These are phyloP conservation scores for Fratercula arctica DNA, from an alignment of 2,797 vertebrate genomes.

Conservation along the genomic window DNA sequence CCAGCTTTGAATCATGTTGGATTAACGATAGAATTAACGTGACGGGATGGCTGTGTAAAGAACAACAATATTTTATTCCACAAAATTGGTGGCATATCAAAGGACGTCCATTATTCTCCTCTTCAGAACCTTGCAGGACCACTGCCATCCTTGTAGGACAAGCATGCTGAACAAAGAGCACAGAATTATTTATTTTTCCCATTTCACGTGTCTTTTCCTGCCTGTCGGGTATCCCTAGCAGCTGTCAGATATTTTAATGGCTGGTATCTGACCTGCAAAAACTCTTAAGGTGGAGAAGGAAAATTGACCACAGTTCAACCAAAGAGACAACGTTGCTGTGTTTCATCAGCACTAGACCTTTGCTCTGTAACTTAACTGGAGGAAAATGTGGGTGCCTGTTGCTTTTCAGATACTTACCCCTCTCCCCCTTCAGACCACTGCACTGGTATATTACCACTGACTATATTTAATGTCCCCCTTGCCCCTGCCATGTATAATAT, in stretches of 20 bases:
- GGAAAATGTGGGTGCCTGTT: not conserved
- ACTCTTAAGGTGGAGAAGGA: not conserved
- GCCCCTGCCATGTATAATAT: not conserved
- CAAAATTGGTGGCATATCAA: not conserved
- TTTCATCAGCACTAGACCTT: not conserved
- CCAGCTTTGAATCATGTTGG: not conserved
- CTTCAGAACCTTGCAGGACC: not conserved
- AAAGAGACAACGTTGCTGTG: not conserved
- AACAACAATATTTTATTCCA: not conserved
- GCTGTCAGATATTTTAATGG: not conserved
- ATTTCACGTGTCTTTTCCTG: not conserved
- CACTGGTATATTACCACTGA: not conserved
- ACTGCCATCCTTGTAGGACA: not conserved
- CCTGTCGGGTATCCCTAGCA: not conserved
- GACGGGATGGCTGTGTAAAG: not conserved
- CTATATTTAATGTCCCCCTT: not conserved
- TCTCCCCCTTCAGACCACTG: not conserved
- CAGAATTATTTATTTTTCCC: not conserved
- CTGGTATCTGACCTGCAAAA: not conserved
- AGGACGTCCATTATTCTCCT: not conserved
- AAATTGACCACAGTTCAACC: not conserved
- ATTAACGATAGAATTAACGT: not conserved
- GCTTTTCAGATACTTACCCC: not conserved
- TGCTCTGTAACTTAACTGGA: not conserved
- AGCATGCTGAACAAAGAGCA: not conserved